phyloP scores from a whole-genome alignment of 2,888 invertebrate species.

The Agapostemon virescens region DNA sequence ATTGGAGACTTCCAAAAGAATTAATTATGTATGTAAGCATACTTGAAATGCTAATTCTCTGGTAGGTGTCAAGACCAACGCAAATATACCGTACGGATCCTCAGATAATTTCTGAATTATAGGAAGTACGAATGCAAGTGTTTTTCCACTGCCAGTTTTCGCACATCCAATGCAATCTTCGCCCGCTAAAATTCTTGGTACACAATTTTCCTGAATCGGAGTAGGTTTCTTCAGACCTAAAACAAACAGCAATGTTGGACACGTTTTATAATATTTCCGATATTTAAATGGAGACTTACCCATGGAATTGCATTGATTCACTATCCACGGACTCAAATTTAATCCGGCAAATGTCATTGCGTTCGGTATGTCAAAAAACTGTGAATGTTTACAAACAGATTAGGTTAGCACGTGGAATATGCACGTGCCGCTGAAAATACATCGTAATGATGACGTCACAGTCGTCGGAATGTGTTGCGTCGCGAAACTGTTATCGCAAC shows the following conservation, averaged over 20 bases:
- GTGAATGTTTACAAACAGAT: not conserved
- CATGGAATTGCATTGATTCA: slow-evolving; percentile 86
- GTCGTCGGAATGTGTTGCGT: not conserved
- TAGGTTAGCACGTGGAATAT: slow-evolving; percentile 7
- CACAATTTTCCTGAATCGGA: slow-evolving; percentile 90
- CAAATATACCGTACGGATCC: slow-evolving; percentile 98
- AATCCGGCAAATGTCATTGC: slow-evolving; percentile 82
- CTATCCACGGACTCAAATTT: slow-evolving; percentile 88
- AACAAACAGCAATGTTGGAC: not conserved
- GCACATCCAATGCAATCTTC: slow-evolving; percentile 97
- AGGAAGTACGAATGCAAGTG: slow-evolving; percentile 97
- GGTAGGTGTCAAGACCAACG: slow-evolving; percentile 96
- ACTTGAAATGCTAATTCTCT: slow-evolving; percentile 94
- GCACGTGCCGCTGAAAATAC: not conserved
- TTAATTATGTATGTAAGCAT: slow-evolving; percentile 47
- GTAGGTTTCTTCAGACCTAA: slow-evolving; percentile 90
- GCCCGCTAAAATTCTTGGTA: slow-evolving; percentile 89
- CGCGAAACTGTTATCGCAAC: not conserved
- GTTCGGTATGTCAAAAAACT: not conserved
- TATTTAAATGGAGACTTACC: slow-evolving; percentile 81
- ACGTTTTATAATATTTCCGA: not conserved
- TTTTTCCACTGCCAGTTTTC: slow-evolving; percentile 99
- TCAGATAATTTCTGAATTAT: slow-evolving; percentile 94
- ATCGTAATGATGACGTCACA: not conserved
- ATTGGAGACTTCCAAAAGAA: not conserved